Evolutionary conservation across 2,113 vertebrate species (phyloP), one percentile per base, ranked within the genome.

Genomic region (Eira barbara): DNA sequence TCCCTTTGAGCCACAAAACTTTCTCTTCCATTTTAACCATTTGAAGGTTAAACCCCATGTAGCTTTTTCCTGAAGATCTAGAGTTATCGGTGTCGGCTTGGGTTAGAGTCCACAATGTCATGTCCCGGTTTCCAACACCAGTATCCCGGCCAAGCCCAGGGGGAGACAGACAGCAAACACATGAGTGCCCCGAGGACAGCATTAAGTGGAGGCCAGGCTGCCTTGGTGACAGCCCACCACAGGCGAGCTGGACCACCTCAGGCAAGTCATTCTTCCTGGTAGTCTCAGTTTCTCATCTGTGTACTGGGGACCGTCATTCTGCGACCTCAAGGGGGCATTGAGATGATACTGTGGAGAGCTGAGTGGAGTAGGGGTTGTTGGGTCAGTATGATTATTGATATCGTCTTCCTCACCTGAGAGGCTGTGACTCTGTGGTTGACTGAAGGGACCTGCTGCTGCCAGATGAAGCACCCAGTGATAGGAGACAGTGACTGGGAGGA

Each of bases 1-100:
- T 73, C 63, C 52, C 49, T 39, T 29, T 34, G 42, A 81, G 65
- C 59, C n/a, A 31, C 39, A 17, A 14, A 52, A 20, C 69, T 57
- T 79, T 88, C 47, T 78, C 9, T 9, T 59, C 83, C 18, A 13
- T 47, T 93, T 97, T 96, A 98, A 93, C 94, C 57, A 73, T 69
- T 85, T 97, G 76, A 65, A 59, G 49, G 34, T 78, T 76, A 91
- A 76, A 63, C 71, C 27, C 0, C 0, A 18, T 3, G 1, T 27
- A 8, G 49, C 21, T 20, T 78, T 73, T 81, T 49, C 67, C 65
- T 21, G 29, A 90, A 34, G 49, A 86, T 55, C 55, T 42, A 6
- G 12, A 36, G 42, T 93, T 52, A 34, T 7, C 15, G 6, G 14
- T 6, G 9, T 47, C 67, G 73, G 52, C 42, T 92, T 47, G 8